These are phyloP conservation scores for Limosa lapponica DNA, from an alignment of 2,797 vertebrate species.

Conservation along the genomic window DNA sequence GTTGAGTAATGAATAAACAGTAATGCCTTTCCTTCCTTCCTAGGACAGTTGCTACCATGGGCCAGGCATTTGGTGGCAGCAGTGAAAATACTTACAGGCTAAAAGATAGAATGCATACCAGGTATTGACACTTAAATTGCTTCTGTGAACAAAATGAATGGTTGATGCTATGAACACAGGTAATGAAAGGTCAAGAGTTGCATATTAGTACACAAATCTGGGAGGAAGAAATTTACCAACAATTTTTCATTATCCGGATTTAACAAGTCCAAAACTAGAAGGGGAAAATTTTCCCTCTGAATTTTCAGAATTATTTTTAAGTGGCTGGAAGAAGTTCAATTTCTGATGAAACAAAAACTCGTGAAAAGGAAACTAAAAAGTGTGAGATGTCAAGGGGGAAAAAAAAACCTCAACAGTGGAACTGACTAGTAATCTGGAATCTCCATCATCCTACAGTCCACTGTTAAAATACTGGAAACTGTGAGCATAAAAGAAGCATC, in stretches of 20 bases:
- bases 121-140: not conserved
- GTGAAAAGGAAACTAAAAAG: not conserved
- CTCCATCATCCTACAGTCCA: not conserved
- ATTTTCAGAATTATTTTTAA: not conserved
- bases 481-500: not conserved
- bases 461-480: not conserved
- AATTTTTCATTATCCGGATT: not conserved
- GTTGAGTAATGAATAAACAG: not conserved
- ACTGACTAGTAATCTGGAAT: not conserved
- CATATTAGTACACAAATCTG: not conserved
- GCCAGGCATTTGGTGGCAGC: not conserved
- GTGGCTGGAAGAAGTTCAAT: not conserved
- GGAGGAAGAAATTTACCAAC: not conserved
- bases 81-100: not conserved
- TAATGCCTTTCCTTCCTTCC: not conserved
- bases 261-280: not conserved
- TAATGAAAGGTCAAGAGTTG: not conserved
- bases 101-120: not conserved
- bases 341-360: not conserved
- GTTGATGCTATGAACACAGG: not conserved
- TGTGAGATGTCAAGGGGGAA: not conserved
- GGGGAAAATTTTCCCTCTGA: not conserved
- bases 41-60: not conserved
- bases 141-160: not conserved
- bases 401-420: not conserved